Evolutionary conservation across 2,797 vertebrate genomes (phyloP).

Genomic region (Eulemur rubriventer): DNA sequence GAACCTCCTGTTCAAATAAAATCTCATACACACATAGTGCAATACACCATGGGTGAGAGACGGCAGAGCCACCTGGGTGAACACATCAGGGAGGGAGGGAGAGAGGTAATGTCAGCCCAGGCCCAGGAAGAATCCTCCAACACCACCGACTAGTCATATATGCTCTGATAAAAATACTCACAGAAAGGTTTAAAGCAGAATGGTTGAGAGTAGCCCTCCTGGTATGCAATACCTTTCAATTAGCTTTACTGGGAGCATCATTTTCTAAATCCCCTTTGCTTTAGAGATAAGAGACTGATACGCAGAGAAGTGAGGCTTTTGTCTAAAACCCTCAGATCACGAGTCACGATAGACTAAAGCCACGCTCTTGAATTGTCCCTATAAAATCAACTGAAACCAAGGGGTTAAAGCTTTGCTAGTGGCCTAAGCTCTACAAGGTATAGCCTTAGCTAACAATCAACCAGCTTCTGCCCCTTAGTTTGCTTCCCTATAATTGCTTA

Average conservation of each 20-base stretch:
- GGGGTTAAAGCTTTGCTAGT: not conserved
- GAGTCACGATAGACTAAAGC: not conserved
- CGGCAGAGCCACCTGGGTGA: too few relatives aligned
- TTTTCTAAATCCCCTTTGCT: not conserved
- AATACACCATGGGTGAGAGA: too few relatives aligned
- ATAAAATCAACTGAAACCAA: not conserved
- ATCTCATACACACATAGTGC: not conserved
- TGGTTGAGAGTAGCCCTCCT: not conserved
- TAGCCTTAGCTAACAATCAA: not conserved
- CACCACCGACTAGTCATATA: not conserved
- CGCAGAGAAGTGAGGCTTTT: not conserved
- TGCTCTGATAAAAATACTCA: not conserved
- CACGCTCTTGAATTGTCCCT: not conserved
- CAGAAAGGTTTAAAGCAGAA: not conserved
- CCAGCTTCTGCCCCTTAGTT: not conserved
- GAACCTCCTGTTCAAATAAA: not conserved
- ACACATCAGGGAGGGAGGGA: not conserved
- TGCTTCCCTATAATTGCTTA: not conserved
- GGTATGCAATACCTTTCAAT: not conserved
- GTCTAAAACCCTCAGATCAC: not conserved
- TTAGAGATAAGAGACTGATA: not conserved
- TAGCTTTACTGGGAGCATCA: not conserved
- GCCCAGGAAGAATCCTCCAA: not conserved
- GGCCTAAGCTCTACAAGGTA: not conserved
- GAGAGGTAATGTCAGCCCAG: fast-evolving